phyloP scores from a whole-genome alignment of 2,888 invertebrate genomes.

The Drosophila engyochracea region DNA sequence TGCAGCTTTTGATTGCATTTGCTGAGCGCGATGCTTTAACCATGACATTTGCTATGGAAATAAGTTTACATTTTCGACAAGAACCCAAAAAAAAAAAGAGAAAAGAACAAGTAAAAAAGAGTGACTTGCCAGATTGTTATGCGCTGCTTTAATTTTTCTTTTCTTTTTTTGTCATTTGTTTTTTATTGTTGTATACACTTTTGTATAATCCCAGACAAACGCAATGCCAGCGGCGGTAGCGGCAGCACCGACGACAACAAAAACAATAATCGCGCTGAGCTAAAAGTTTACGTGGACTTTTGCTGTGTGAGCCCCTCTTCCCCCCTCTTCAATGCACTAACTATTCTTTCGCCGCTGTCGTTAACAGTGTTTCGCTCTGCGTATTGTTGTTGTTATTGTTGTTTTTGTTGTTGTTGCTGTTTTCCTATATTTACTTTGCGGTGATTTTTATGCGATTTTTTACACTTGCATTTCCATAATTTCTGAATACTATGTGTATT shows the following conservation, averaged over 20 bases:
- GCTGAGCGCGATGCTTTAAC: constrained; percentile 31
- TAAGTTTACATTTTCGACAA: constrained; percentile 14
- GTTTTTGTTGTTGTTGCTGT: constrained; percentile 59
- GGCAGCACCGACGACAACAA: constrained; percentile 21
- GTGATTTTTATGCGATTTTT: constrained; percentile 18
- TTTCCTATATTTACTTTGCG: constrained; percentile 25
- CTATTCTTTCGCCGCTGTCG: constrained; percentile 50
- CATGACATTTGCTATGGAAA: constrained; percentile 25
- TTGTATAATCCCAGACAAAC: constrained; percentile 43
- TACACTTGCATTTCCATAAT: constrained; percentile 27
- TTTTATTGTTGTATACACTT: constrained; percentile 42
- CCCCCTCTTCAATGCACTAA: constrained; percentile 18
- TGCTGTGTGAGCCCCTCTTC: constrained; percentile 51
- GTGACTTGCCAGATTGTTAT: constrained; percentile 30
- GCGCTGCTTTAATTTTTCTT: constrained; percentile 4
- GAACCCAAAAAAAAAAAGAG: constrained; percentile 7
- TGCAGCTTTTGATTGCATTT: constrained; percentile 10
- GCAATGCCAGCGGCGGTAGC: constrained; percentile 23
- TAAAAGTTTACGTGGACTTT: constrained; percentile 84
- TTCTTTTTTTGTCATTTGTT: constrained; percentile 8
- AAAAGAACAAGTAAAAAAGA: neutral
- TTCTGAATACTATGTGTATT: constrained; percentile 4
- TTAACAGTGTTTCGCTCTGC: constrained; percentile 57
- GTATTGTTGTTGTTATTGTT: constrained; percentile 39
- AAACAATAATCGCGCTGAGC: constrained; percentile 55